These are phyloP conservation scores for Drosophila nr. perissopoda DNA, from an alignment of 2,888 invertebrate species.

Conservation along the genomic window DNA sequence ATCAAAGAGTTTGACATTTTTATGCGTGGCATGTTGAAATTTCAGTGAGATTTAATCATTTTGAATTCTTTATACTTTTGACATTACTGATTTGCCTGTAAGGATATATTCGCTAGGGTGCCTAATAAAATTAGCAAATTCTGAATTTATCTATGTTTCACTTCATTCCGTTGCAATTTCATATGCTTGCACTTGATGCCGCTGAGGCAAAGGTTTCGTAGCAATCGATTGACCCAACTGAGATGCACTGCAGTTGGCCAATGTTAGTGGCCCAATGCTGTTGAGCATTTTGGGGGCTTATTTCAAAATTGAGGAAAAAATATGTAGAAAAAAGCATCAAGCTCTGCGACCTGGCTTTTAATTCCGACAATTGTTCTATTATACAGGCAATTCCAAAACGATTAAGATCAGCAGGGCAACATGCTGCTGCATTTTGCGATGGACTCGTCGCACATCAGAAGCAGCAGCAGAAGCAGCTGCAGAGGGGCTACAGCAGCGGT, in stretches of 20 bases:
- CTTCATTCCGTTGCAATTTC: neutral
- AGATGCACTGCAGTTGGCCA: constrained; percentile 3
- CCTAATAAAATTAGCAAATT: neutral
- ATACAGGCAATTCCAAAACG: constrained; percentile 82
- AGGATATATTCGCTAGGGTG: neutral
- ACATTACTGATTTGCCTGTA: neutral
- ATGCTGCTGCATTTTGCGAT: constrained; percentile 26
- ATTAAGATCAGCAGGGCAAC: constrained; percentile 71
- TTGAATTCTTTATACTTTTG: neutral
- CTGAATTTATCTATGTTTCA: neutral
- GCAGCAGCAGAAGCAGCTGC: neutral
- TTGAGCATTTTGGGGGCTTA: constrained; percentile 19
- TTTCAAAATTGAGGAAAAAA: constrained; percentile 34
- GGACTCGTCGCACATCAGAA: constrained; percentile 3
- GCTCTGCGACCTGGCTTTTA: constrained; percentile 43
- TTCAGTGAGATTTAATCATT: neutral
- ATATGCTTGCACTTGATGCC: neutral
- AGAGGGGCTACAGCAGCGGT: neutral
- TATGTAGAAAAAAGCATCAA: constrained; percentile 15
- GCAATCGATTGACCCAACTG: constrained; percentile 7
- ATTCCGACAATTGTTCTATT: constrained; percentile 76
- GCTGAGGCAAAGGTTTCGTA: neutral
- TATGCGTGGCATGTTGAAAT: neutral
- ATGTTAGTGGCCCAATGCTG: constrained; percentile 19
- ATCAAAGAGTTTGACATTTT: neutral